Percentiles rank a stretch among this genome's conserved stretches.
Conservation (phyloP, 1,140 invertebrate species). For the Ceratoteleas bidentatus region DNA sequence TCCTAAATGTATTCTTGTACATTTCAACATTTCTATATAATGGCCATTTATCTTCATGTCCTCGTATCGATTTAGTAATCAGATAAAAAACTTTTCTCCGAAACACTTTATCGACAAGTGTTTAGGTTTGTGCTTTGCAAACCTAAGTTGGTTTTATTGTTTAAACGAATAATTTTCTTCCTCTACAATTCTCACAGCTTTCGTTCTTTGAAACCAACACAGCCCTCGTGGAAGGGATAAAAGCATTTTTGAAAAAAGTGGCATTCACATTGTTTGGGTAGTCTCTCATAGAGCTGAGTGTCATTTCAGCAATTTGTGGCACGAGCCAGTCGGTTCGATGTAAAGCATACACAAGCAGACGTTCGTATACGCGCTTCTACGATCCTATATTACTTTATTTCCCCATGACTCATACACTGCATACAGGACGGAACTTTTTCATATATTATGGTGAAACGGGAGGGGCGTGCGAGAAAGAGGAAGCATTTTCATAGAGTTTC, state of each 20-base stretch:
- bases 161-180: constrained; percentile 49
- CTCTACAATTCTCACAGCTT: constrained; percentile 52
- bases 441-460: constrained; percentile 50
- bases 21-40: too few species aligned
- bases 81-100: too few species aligned
- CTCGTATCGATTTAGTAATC: too few species aligned
- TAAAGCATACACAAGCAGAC: constrained; percentile 35
- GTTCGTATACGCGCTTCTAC: constrained; percentile 62
- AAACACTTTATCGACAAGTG: too few species aligned
- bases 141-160: background rate
- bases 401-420: constrained; percentile 71
- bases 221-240: constrained; percentile 42
- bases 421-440: constrained; percentile 51
- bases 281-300: constrained; percentile 61
- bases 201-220: constrained; percentile 35
- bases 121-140: too few species aligned
- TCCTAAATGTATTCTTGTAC: too few species aligned
- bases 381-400: constrained; percentile 74
- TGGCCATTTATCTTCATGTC: too few species aligned
- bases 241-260: constrained; percentile 62
- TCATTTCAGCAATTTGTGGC: constrained; percentile 68
- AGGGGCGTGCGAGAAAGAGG: background rate
- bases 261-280: constrained; percentile 61
- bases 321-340: constrained; percentile 62
- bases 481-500: constrained; percentile 37